Evolutionary conservation across 2,113 vertebrate species (phyloP), one percentile per base, ranked within the genome.

Genomic region (Podarcis muralis): DNA sequence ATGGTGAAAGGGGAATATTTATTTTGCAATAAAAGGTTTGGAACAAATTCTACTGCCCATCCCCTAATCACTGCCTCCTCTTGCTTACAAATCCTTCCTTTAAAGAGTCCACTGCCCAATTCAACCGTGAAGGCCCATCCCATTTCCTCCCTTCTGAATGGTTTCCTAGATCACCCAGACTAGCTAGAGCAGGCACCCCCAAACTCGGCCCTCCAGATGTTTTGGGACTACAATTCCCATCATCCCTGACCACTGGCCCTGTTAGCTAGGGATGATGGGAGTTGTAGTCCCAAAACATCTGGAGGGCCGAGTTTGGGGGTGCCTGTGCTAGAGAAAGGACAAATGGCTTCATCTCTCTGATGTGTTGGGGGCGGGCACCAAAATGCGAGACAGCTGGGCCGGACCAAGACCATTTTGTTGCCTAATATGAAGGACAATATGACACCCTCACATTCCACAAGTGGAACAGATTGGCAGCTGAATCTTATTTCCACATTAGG

Each of bases 51-150:
- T 48, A 27, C 7, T 79, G 72, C 83, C 4, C 88, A 48, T 83
- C 81, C 37, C 7, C 77, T 79, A 57, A 68, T 8, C 0, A 32
- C 43, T 62, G 40, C 35, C 16, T 79, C 68, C 78, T 83, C 3
- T 53, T 85, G 85, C 74, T 62, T 62, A 83, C 87, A 88, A 84
- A 83, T 88, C 87, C 81, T 88, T 88, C 87, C 74, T 84, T 84
- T 84, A 37, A 83, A 77, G 81, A 78, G 23, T 77, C 87, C 81
- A 66, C 81, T 88, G 87, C 81, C 87, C 83, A 88, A 84, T 81
- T 81, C 79, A 87, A 69, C 62, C 5, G 8, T 57, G 72, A 84
- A 88, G 57, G 87, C n/a, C 23, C 2, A 2, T 68, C 30, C 62
- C 74, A 88, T 78, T 88, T 83, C 81, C 81, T 83, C 62, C 75